Percentiles rank a stretch among this genome's conserved stretches.
Evolutionary conservation across 1,140 invertebrate genomes (phyloP).

Genomic region (Bradynema listronoti): DNA sequence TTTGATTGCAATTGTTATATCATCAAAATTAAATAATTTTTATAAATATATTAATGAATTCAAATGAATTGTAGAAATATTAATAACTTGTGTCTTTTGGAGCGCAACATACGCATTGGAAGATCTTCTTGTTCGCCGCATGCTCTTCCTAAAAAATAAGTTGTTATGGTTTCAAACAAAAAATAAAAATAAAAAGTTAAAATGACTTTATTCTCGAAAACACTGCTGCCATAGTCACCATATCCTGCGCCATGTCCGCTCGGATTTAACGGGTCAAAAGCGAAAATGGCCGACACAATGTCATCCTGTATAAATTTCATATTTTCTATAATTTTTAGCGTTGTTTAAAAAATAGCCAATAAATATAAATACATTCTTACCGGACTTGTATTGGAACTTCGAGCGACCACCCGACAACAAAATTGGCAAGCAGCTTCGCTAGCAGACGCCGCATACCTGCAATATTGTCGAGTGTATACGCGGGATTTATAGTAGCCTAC

Average conservation of each 20-base stretch:
- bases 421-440: conserved; percentile 14
- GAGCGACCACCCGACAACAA: conserved; percentile 18
- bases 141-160: no score
- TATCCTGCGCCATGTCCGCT: conserved; percentile 18
- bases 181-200: no score
- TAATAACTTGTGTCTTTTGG: no score
- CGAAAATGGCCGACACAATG: conserved; percentile 21
- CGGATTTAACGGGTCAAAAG: conserved; percentile 17
- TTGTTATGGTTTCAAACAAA: no score
- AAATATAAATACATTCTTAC: not conserved
- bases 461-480: conserved; percentile 19
- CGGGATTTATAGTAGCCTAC: conserved; percentile 17
- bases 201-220: no score
- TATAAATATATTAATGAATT: no score
- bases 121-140: no score
- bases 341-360: not conserved
- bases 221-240: conserved; percentile 2
- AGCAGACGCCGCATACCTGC: conserved; percentile 17
- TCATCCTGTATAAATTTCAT: conserved; percentile 10
- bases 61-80: no score
- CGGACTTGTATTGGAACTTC: conserved; percentile 26
- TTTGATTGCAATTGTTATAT: no score
- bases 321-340: not conserved
- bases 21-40: no score
- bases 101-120: no score